Evolutionary conservation across 2,888 invertebrate genomes (phyloP).

Genomic region (Crepidodera aurea): DNA sequence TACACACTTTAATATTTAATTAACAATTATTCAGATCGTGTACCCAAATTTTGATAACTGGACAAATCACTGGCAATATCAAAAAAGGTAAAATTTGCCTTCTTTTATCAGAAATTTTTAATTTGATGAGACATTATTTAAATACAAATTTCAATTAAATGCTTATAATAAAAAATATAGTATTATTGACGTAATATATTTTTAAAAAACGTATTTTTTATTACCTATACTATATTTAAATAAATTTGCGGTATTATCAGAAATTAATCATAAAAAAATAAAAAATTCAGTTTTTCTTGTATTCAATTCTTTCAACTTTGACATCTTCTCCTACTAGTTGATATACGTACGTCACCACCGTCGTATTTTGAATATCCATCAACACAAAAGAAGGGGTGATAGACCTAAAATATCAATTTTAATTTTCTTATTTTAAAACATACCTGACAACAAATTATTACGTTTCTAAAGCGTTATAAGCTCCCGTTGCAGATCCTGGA

Average conservation of each 20-base stretch:
- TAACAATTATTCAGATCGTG: too few species aligned
- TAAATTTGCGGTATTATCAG: too few species aligned
- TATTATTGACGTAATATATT: too few species aligned
- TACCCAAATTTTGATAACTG: too few species aligned
- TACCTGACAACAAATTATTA: constrained; percentile 66
- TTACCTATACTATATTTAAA: too few species aligned
- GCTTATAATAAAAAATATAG: too few species aligned
- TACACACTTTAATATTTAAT: too few species aligned
- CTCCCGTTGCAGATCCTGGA: constrained; percentile 98
- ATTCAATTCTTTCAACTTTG: constrained; percentile 98
- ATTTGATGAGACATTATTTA: too few species aligned
- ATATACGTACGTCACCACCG: constrained; percentile 98
- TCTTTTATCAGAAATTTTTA: too few species aligned
- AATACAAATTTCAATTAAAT: not conserved
- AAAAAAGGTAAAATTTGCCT: too few species aligned
- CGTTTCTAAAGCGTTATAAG: constrained; percentile 92
- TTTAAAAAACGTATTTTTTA: too few species aligned
- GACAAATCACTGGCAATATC: too few species aligned
- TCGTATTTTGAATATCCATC: constrained; percentile 98
- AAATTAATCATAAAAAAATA: not conserved
- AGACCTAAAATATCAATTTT: constrained; percentile 67
- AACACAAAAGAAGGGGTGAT: constrained; percentile 96
- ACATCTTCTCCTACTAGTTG: constrained; percentile 97
- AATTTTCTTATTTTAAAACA: constrained; percentile 24
- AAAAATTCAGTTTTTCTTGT: constrained; percentile 78